These are phyloP conservation scores for Glaucopsyche alexis DNA, from an alignment of 2,888 invertebrate species.

Conservation along the genomic window DNA sequence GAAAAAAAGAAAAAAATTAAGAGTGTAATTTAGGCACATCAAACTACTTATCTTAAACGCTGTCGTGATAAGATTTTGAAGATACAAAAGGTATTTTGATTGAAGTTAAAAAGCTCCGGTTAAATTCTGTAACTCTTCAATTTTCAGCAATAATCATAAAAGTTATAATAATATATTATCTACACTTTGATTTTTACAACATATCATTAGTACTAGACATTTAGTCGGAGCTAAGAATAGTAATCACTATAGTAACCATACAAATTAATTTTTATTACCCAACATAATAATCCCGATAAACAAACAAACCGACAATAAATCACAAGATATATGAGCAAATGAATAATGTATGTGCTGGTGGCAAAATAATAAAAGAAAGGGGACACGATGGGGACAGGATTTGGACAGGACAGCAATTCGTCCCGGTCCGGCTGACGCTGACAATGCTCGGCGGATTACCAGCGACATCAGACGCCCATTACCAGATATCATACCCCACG, in stretches of 20 bases:
- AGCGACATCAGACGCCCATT: constrained; percentile 33
- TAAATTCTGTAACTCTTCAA: too few species aligned
- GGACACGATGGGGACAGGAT: constrained; percentile 43
- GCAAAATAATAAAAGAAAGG: constrained; percentile 61
- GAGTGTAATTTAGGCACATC: too few species aligned
- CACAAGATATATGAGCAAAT: constrained; percentile 44
- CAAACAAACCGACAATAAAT: constrained; percentile 28
- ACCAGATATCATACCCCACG: neutral
- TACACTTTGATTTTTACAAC: too few species aligned
- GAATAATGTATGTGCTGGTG: constrained; percentile 61
- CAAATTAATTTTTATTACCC: constrained; percentile 4
- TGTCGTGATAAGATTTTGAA: too few species aligned
- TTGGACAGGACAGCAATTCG: constrained; percentile 53
- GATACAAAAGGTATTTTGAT: too few species aligned
- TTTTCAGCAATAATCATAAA: too few species aligned
- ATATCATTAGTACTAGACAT: too few species aligned
- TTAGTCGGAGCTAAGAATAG: neutral
- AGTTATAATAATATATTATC: too few species aligned
- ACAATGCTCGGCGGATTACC: constrained; percentile 43
- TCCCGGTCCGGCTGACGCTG: constrained; percentile 51
- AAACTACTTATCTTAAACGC: too few species aligned
- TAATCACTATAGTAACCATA: neutral
- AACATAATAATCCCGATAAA: constrained; percentile 25
- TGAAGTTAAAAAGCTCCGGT: too few species aligned
- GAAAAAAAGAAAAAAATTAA: too few species aligned